phyloP scores from a whole-genome alignment of 2,888 invertebrate genomes.

The Yponomeuta evonymella region DNA sequence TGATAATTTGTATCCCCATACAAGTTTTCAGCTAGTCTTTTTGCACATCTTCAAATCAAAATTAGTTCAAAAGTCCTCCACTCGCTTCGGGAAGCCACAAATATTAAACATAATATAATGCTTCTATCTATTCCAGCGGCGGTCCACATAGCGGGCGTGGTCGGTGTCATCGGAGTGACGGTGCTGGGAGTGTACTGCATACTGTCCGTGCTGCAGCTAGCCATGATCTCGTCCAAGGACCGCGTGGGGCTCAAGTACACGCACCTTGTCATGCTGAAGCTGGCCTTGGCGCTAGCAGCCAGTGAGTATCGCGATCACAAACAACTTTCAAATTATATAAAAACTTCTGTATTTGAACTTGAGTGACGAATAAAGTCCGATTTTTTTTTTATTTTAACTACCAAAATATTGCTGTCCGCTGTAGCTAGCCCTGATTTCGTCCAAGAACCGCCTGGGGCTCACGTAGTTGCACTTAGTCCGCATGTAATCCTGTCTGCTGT shows the following conservation, averaged over 20 bases:
- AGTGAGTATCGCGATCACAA: constrained; percentile 73
- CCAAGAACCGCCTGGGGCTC: constrained; percentile 86
- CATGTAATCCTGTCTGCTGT: no score
- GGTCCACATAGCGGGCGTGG: constrained; percentile 87
- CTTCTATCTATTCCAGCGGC: constrained; percentile 76
- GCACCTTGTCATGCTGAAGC: constrained; percentile 84
- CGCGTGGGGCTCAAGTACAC: constrained; percentile 87
- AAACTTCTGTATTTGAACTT: no score
- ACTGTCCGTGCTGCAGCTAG: constrained; percentile 87
- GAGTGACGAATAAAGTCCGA: no score
- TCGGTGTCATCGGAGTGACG: constrained; percentile 84
- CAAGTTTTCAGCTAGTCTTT: no score
- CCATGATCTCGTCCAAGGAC: constrained; percentile 91
- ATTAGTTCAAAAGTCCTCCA: no score
- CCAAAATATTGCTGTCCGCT: constrained; percentile 40
- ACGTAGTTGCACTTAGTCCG: constrained; percentile 64
- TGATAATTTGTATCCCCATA: no score
- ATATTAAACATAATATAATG: not conserved
- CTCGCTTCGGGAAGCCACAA: no score
- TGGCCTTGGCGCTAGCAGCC: constrained; percentile 84
- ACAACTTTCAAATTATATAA: no score
- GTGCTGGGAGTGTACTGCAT: constrained; percentile 86
- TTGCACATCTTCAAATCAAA: no score
- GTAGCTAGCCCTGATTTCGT: constrained; percentile 91
- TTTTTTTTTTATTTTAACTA: no score